Base-by-base conservation (phyloP, 2,113 vertebrate genomes). In the Xiphophorus hellerii region DNA sequence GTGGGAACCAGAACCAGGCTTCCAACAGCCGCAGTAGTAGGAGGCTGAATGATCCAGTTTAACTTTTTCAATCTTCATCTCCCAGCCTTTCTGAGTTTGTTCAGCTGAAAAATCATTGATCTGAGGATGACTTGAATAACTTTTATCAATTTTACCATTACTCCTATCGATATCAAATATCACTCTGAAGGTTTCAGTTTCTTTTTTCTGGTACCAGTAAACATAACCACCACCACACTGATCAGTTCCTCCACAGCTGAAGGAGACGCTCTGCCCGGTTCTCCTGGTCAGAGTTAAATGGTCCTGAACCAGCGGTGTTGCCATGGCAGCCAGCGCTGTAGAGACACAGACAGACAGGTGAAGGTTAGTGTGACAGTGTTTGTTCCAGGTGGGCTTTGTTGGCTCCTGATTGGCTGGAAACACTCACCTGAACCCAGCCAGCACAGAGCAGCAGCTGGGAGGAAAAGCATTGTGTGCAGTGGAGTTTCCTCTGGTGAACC, bases 111-210 rank as follows among this genome's bases (percentile, higher is more conserved):
- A 69, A 22, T 22, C 12, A 1, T 4, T 2, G 2, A 12, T 6
- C 0, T 29, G 42, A 30, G 39, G 66, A 22, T 48, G 66, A 20
- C 5, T 29, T 35, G 33, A 35, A 17, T 20, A 68, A 15, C 9
- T 60, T 14, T 3, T 8, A 30, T 44, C 0, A 3, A 73, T 0
- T 0, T 0, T 0, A 11, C 42, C 15, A 73, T 0, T 0, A 0
- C 2, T 39, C 37, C 0, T n/a, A 1, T 0, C 11, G 0, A 29
- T 0, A 54, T 73, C 12, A 2, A 79, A 12, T 44, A 79, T 76
- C 15, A 0, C 0, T 73, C 0, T 80, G 66, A 86, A 76, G 39
- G 78, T 48, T 30, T 65, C 70, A 42, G 31, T 44, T 8, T 85
- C 84, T 71, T 44, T 76, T 73, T 81, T 74, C 71, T 77, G 83